Evolutionary conservation across 2,888 invertebrate species (phyloP).

Genomic region (Sinopyrophorus schimmeli): DNA sequence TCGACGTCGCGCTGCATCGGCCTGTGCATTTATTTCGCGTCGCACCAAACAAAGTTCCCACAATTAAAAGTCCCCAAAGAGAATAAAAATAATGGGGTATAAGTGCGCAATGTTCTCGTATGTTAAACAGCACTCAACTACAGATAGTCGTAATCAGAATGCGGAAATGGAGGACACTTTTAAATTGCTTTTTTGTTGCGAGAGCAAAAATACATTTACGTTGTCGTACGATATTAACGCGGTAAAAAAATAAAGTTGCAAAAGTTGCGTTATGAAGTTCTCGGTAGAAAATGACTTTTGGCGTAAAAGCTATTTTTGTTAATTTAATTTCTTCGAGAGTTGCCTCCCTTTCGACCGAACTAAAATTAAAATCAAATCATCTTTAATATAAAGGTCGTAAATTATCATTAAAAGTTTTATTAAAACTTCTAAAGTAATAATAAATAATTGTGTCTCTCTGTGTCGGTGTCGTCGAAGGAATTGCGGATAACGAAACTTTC

Average conservation of each 20-base stretch:
- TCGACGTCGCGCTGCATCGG: constrained; percentile 7
- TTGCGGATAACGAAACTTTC: too few relatives aligned
- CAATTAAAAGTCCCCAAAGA: constrained; percentile 14
- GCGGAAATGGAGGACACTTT: constrained; percentile 22
- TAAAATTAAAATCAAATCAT: constrained; percentile 18
- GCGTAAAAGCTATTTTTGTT: constrained; percentile 17
- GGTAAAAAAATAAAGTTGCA: constrained; percentile 17
- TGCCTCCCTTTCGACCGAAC: neutral
- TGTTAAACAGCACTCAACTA: constrained; percentile 15
- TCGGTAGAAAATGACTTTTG: constrained; percentile 26
- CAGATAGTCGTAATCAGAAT: constrained; percentile 21
- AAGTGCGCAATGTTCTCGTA: constrained; percentile 9
- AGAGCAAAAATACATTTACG: constrained; percentile 12
- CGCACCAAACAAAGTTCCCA: constrained; percentile 3
- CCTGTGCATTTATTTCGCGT: constrained; percentile 6
- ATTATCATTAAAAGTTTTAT: too few relatives aligned
- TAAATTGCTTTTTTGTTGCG: constrained; percentile 17
- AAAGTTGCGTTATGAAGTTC: constrained; percentile 16
- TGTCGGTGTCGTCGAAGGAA: too few relatives aligned
- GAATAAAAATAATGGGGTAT: constrained; percentile 1
- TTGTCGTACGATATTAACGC: constrained; percentile 10
- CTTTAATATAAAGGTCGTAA: too few relatives aligned
- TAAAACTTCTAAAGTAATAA: too few relatives aligned
- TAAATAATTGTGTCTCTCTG: too few relatives aligned
- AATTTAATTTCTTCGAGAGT: constrained; percentile 18